Evolutionary conservation across 2,888 invertebrate genomes (phyloP), one percentile per base, ranked within the genome.

Genomic region (Stenurella melanura): DNA sequence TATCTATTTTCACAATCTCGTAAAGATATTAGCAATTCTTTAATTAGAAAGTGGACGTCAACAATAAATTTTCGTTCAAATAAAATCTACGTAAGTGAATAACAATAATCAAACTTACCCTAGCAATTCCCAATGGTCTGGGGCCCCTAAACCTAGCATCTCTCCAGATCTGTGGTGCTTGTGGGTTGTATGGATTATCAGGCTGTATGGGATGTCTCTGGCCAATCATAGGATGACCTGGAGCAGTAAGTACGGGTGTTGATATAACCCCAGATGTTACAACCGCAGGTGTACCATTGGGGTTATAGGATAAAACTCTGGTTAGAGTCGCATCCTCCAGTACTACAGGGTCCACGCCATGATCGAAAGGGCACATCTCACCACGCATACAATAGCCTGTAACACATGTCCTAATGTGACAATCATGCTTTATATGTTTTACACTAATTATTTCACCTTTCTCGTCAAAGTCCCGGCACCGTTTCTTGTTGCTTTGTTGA

Each of bases 361-460:
- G 99, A 90, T 99, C 98, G 92, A 94, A 99, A 6, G 96, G 97
- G 88, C 99, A 99, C 78, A 97, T 93, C 89, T 99, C 99, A 0
- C 99, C 99, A 4, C 96, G 93, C 93, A 98, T 97, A 89, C 99
- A 99, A 77, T 84, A 85, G 15, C 83, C 75, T 79, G 54, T 67
- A 56, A 66, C 12, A 57, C 15, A 15, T 54, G 64, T 30, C 17
- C 17, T 60, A 61, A 61, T 30, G 57, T 17, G 63, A 63, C n/a
- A 61, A 18, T 12, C 30, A 15, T 50, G 15, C 15, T 21, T 18
- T 63, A 42, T 58, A 64, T 17, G n/a, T 69, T 19, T 58, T 38
- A 34, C 42, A 34, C 11, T n/a, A 7, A 4, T 10, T 6, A 5
- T 30, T n/a, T 34, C 30, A 78, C 84, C 88, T 89, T 88, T 88